Conservation (phyloP, 2,888 invertebrate genomes). For the Megamerina dolium region DNA sequence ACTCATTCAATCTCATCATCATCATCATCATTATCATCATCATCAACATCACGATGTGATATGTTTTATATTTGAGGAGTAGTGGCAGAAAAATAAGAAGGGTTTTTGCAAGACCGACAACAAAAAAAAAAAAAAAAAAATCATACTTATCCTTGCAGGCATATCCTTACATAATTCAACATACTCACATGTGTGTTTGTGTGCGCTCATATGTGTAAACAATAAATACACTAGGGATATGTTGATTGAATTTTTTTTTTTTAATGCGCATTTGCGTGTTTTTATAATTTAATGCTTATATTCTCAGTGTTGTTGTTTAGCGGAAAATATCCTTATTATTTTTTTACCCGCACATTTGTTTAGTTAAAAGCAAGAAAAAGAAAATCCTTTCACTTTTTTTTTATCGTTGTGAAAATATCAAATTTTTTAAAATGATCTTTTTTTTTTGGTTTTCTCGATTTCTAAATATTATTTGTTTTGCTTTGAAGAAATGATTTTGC, state of each 20-base stretch:
- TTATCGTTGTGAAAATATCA: conserved; percentile 3
- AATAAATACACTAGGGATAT: not conserved
- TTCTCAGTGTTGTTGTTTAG: no score
- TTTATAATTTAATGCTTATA: no score
- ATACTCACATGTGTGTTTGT: not conserved
- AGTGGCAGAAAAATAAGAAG: no score
- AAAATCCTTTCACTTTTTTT: no score
- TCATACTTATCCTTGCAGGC: not conserved
- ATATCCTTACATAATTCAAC: no score
- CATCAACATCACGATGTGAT: no score
- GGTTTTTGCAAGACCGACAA: no score
- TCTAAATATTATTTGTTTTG: not conserved
- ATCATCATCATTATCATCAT: no score
- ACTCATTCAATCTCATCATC: not conserved
- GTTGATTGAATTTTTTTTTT: conserved; percentile 1
- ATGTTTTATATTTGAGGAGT: no score
- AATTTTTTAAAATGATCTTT: conserved; percentile 2
- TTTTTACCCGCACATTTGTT: not conserved
- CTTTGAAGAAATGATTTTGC: conserved; percentile 8
- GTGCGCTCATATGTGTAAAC: not conserved
- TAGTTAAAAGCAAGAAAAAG: not conserved
- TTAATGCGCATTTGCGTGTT: not conserved
- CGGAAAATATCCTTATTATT: no score
- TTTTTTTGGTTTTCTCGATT: not conserved
- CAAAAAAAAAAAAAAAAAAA: no score